Conservation (phyloP, 2,113 vertebrate genomes). For the Opisthocomus hoazin region DNA sequence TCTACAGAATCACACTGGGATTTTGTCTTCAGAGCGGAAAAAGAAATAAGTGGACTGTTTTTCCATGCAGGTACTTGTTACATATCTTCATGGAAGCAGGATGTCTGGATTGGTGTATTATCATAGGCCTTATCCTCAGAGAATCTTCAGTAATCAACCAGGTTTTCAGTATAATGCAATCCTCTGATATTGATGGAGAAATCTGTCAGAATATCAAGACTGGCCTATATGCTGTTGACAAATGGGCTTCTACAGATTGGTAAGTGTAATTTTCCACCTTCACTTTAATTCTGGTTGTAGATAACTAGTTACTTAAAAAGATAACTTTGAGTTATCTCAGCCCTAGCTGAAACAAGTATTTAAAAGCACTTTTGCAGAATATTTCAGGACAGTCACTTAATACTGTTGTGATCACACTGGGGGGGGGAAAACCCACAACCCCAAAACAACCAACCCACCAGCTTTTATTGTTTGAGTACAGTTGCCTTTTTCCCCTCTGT, state of each 20-base stretch:
- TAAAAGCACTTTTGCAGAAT: not conserved
- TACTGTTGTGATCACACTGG: not conserved
- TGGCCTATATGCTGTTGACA: slow-evolving; percentile 85
- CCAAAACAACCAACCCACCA: not conserved
- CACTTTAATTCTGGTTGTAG: not conserved
- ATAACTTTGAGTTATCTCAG: not conserved
- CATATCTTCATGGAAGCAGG: slow-evolving; percentile 97
- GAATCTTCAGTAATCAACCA: slow-evolving; percentile 88
- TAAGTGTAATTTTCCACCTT: slow-evolving; percentile 52
- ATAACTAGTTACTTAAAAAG: not conserved
- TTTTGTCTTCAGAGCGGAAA: not conserved
- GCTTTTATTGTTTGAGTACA: not conserved
- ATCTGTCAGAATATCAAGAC: slow-evolving; percentile 83
- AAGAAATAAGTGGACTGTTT: not conserved
- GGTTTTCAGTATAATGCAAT: slow-evolving; percentile 84
- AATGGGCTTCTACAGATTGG: slow-evolving; percentile 92
- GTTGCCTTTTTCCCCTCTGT: not conserved
- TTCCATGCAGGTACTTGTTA: slow-evolving; percentile 83
- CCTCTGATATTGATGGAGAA: slow-evolving; percentile 85
- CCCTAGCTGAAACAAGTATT: not conserved
- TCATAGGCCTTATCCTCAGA: slow-evolving; percentile 91
- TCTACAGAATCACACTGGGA: not conserved
- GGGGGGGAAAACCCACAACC: too few species aligned
- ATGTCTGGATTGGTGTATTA: slow-evolving; percentile 93
- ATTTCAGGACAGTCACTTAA: not conserved